Evolutionary conservation across 1,140 invertebrate species (phyloP).

Genomic region (Monochamus saltuarius): DNA sequence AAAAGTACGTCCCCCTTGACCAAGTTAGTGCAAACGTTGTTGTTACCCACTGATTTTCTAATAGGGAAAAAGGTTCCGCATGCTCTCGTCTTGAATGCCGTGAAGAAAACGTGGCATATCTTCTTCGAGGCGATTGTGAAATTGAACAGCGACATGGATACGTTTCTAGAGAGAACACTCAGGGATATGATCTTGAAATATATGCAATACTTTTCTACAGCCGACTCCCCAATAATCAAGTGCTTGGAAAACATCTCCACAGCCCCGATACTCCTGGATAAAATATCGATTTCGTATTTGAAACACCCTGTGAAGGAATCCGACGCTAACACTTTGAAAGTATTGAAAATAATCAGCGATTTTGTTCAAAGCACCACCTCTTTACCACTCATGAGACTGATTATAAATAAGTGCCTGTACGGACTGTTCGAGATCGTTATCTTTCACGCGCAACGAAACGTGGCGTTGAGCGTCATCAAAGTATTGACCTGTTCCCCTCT

Average conservation of each 20-base stretch:
- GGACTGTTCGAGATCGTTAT: conserved; percentile 45
- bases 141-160: conserved; percentile 36
- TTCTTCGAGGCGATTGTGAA: conserved; percentile 41
- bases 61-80: conserved; percentile 34
- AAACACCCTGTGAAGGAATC: conserved; percentile 35
- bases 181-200: conserved; percentile 44
- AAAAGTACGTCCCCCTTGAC: conserved; percentile 37
- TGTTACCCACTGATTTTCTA: conserved; percentile 43
- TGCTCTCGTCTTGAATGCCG: conserved; percentile 35
- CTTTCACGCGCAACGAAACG: conserved; percentile 39
- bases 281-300: conserved; percentile 39
- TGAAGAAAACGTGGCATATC: conserved; percentile 44
- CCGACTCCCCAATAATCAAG: conserved; percentile 39
- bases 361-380: conserved; percentile 31
- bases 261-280: conserved; percentile 38
- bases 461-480: conserved; percentile 35
- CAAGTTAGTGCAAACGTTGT: conserved; percentile 35
- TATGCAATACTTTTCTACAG: conserved; percentile 40
- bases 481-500: conserved; percentile 29
- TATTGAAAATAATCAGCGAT: conserved; percentile 39
- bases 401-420: conserved; percentile 36
- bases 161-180: conserved; percentile 43
- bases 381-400: conserved; percentile 20
- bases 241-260: conserved; percentile 26
- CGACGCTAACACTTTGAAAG: conserved; percentile 42